Percentiles rank a stretch among this genome's conserved stretches.
phyloP scores from a whole-genome alignment of 2,888 invertebrate genomes.

The Eledona agricola region DNA sequence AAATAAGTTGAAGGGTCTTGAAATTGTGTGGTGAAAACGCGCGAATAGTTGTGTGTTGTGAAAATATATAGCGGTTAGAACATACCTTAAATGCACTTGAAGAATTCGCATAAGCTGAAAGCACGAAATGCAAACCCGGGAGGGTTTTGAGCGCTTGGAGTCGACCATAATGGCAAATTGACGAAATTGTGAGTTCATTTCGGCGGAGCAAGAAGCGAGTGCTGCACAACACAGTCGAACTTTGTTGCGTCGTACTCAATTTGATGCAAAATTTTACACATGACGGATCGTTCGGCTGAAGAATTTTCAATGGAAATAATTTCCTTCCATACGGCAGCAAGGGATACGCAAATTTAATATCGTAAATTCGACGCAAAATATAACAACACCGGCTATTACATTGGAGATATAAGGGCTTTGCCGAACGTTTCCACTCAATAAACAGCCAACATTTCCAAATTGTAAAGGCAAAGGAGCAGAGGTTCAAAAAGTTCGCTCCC shows the following conservation, averaged over 20 bases:
- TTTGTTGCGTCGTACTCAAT: constrained; percentile 23
- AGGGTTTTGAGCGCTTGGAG: too few species aligned
- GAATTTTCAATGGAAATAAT: constrained; percentile 33
- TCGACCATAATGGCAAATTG: neutral
- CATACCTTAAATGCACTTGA: too few species aligned
- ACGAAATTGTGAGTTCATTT: constrained; percentile 20
- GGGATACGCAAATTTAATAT: constrained; percentile 34
- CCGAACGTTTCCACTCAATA: constrained; percentile 35
- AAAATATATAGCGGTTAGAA: too few species aligned
- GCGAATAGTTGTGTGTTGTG: too few species aligned
- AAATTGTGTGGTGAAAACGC: too few species aligned
- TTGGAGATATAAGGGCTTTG: constrained; percentile 20
- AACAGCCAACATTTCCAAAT: constrained; percentile 31
- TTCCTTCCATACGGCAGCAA: constrained; percentile 26
- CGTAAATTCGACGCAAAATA: constrained; percentile 21
- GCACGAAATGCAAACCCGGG: too few species aligned
- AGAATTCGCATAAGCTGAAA: too few species aligned
- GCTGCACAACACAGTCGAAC: constrained; percentile 6
- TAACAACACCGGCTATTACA: constrained; percentile 28
- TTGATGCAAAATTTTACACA: constrained; percentile 32
- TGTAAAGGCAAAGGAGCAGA: constrained; percentile 19
- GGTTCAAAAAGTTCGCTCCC: constrained; percentile 21
- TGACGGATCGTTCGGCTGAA: constrained; percentile 24
- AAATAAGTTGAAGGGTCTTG: too few species aligned
- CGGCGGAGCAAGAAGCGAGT: neutral